Conservation (phyloP, 1,140 invertebrate genomes). For the Chelonus insularis region DNA sequence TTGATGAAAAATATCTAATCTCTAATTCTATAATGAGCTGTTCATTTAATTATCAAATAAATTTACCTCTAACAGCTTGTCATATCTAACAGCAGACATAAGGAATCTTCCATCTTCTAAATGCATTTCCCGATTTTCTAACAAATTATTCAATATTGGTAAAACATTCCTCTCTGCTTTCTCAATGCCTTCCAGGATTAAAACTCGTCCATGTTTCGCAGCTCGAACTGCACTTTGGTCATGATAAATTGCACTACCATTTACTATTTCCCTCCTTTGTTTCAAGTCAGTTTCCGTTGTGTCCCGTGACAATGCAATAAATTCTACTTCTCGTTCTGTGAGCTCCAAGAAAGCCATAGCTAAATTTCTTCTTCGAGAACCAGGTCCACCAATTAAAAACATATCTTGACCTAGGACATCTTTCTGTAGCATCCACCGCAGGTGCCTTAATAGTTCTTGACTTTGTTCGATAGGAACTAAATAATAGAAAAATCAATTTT, state of each 20-base stretch:
- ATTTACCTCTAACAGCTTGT: constrained; percentile 82
- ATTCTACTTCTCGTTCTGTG: constrained; percentile 88
- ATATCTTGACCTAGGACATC: constrained; percentile 92
- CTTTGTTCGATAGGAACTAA: constrained; percentile 46
- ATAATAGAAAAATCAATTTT: constrained; percentile 31
- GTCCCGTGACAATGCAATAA: constrained; percentile 90
- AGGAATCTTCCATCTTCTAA: constrained; percentile 95
- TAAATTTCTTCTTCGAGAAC: constrained; percentile 74
- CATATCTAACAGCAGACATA: constrained; percentile 84
- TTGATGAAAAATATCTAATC: no score
- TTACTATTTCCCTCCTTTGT: constrained; percentile 88
- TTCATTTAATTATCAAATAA: no score
- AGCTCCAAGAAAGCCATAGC: constrained; percentile 88
- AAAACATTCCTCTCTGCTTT: constrained; percentile 97
- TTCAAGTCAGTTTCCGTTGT: constrained; percentile 97
- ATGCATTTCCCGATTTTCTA: constrained; percentile 99
- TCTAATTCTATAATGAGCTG: no score
- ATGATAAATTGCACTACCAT: constrained; percentile 86
- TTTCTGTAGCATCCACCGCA: constrained; percentile 95
- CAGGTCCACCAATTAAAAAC: constrained; percentile 90
- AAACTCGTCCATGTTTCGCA: constrained; percentile 82
- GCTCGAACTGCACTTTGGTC: constrained; percentile 95
- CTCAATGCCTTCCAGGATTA: constrained; percentile 96
- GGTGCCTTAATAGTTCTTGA: constrained; percentile 78
- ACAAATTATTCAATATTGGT: constrained; percentile 94